Evolutionary conservation across 2,113 vertebrate species (phyloP), one percentile per base, ranked within the genome.

Genomic region (Hiodon tergisus): DNA sequence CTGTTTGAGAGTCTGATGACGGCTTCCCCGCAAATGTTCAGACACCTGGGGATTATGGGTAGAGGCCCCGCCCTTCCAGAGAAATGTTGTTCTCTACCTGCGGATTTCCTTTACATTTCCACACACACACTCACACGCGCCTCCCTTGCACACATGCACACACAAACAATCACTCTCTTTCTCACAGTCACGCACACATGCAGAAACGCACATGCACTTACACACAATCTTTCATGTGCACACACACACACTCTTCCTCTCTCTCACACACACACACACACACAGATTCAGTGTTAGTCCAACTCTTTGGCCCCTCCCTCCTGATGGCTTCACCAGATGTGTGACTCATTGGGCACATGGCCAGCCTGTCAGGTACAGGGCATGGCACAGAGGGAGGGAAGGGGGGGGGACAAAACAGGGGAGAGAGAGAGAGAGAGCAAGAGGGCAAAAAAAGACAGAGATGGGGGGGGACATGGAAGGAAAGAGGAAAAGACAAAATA

Each of bases 341-440:
- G 58, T 59, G 58, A 59, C 58, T 59, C 58, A 59, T 3, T 4
- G 58, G 58, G 58, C 58, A 9, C 58, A 59, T 3, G 14, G 58
- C 58, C 58, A 59, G 14, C 4, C 58, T 59, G 58, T 59, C 58
- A 63, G n/a, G 61, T 14, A 63, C 16, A 5, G 14, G 6, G 16
- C 61, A 2, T 6, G 16, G 16, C 4, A 9, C 58, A 59, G 58
- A 59, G 58, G 3, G 14, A 2, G 48, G 10, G 57, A 77, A 67
- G 73, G 77, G 78, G 72, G 61, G 70, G 65, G 63, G 74, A 59
- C 48, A 14, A 10, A 72, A 65, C 17, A 71, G 63, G 72, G 74
- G 71, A 70, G 77, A 81, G 17, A 62, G 60, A 62, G 60, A 67
- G 61, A 70, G 47, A 73, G 73, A 61, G 57, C 11, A 53, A 62